Base-by-base conservation (phyloP, 2,797 vertebrate species). In the Hirundo rustica region DNA sequence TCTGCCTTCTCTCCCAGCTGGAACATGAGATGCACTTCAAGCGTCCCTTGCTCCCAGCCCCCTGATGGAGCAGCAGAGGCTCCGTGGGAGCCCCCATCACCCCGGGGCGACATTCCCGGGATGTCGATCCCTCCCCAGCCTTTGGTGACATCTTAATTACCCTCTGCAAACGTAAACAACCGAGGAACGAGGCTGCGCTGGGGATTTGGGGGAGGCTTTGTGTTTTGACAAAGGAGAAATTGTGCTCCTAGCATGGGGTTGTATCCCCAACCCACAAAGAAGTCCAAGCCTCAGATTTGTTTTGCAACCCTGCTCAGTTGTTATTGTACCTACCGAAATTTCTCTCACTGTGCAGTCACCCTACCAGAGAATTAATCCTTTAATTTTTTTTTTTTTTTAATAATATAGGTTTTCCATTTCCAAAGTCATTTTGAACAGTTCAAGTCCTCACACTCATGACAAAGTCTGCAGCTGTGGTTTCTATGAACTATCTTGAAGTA, bases 81-180 rank as follows among this genome's bases (percentile, higher is more conserved):
- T 91, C 53, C 22, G 0, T 1, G 34, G 11, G 29, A 78, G 22
- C 32, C 21, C 21, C 50, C 42, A 10, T 13, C 64, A 30, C 3
- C 55, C 38, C 7, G 8, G 20, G 17, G 3, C 42, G 70, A 2
- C 13, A 0, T 18, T 45, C 30, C 57, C 5, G 7, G 57, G 29
- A 4, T 9, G 20, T 21, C 0, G 0, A 30, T 50, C 34, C 68
- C 23, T 40, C 10, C 67, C 40, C n/a, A 45, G 29, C 0, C 0
- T 10, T 85, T 40, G 72, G 17, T 34, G 61, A 65, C 47, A 42
- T 40, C 50, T 30, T 6, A 23, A 40, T 53, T 6, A 14, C 40
- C 13, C 15, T 23, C 32, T 22, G 17, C 27, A 5, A 15, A 16
- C 15, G 76, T 3, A 16, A 75, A 36, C 10, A 45, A 2, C 29